These are phyloP conservation scores for Thaumetopoea pityocampa DNA, from an alignment of 1,140 invertebrate genomes.

Conservation along the genomic window DNA sequence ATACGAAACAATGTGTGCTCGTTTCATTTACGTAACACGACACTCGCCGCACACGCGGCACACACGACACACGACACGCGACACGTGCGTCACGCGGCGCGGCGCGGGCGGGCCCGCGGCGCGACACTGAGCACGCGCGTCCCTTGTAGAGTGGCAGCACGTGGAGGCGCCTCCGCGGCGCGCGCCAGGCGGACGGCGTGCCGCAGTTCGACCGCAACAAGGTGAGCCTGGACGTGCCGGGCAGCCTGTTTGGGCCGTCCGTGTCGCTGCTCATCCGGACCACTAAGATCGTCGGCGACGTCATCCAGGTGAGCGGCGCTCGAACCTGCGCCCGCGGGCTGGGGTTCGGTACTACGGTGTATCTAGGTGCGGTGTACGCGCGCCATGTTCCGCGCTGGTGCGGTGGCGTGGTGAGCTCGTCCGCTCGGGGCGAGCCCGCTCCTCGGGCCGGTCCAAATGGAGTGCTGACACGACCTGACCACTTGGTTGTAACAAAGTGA, in stretches of 20 bases:
- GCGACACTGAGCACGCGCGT: conserved; percentile 1
- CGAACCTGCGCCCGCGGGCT: too few relatives aligned
- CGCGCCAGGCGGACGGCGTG: conserved; percentile 76
- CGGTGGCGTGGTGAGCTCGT: too few relatives aligned
- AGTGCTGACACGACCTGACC: too few relatives aligned
- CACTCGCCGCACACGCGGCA: background rate
- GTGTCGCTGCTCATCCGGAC: conserved; percentile 83
- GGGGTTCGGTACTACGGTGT: too few relatives aligned
- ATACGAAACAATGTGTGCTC: too few relatives aligned
- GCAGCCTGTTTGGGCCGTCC: conserved; percentile 80
- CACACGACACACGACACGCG: background rate
- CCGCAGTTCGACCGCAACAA: conserved; percentile 82
- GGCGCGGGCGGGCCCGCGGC: conserved; percentile 1
- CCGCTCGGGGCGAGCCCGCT: too few relatives aligned
- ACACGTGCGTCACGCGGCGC: background rate
- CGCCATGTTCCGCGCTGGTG: too few relatives aligned
- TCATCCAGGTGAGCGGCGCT: conserved; percentile 78
- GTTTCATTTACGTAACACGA: background rate
- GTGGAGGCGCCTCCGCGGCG: conserved; percentile 11
- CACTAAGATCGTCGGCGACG: conserved; percentile 80
- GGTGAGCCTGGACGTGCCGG: conserved; percentile 80
- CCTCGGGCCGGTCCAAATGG: too few relatives aligned
- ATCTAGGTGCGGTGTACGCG: too few relatives aligned
- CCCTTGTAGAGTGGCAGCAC: conserved; percentile 14
- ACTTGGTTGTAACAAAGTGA: too few relatives aligned